Percentiles rank a stretch among this genome's conserved stretches.
Evolutionary conservation across 2,888 invertebrate species (phyloP).

Genomic region (Taphrorychus bicolor): DNA sequence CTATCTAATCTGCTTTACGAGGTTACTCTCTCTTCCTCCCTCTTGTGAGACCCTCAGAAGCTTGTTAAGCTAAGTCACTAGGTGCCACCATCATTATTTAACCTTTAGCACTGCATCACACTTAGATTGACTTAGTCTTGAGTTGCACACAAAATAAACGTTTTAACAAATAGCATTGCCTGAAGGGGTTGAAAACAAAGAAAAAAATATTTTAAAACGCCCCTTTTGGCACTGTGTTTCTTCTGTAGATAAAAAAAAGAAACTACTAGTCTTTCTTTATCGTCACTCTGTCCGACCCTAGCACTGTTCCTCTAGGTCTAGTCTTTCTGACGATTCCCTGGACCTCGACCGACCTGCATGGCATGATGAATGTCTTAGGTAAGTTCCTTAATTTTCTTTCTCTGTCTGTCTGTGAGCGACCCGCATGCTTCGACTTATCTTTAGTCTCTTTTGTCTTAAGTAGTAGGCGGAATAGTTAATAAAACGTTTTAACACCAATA

Average conservation of each 20-base stretch:
- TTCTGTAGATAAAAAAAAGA: neutral
- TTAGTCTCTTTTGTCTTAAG: no score
- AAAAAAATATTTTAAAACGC: no score
- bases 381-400: constrained; percentile 56
- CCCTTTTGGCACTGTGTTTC: neutral
- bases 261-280: constrained; percentile 39
- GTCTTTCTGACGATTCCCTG: constrained; percentile 59
- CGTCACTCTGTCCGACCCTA: constrained; percentile 57
- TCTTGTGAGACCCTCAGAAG: no score
- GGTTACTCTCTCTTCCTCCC: neutral
- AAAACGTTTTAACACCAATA: no score
- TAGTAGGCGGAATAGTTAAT: no score
- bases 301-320: constrained; percentile 57
- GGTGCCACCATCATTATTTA: no score
- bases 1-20: neutral
- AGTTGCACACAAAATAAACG: neutral
- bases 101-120: neutral
- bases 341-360: constrained; percentile 64
- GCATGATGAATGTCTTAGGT: constrained; percentile 71
- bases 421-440: neutral
- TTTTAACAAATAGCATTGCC: no score
- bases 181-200: no score
- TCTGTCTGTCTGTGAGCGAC: neutral
- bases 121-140: neutral
- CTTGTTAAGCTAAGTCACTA: no score